Conservation (phyloP, 1,140 invertebrate genomes). For the Sinella curviseta region DNA sequence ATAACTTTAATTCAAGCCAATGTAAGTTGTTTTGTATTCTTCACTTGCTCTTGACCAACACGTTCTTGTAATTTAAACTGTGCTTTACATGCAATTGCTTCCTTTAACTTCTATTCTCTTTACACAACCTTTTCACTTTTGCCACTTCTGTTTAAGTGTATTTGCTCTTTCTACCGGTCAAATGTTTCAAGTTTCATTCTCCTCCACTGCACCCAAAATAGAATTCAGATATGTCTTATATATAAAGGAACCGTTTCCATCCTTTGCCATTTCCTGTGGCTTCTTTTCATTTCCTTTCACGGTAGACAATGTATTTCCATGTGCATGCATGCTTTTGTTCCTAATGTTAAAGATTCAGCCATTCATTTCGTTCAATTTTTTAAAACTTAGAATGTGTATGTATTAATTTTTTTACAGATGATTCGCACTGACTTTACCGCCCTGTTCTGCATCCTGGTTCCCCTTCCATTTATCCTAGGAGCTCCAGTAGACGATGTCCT, state of each 20-base stretch:
- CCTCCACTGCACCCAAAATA: too few species aligned
- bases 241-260: too few species aligned
- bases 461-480: constrained; percentile 42
- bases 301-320: background rate
- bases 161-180: too few species aligned
- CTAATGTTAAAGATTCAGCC: too few species aligned
- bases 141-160: too few species aligned
- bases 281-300: background rate
- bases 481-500: constrained; percentile 43
- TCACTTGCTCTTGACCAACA: too few species aligned
- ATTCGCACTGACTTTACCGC: constrained; percentile 39
- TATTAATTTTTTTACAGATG: constrained; percentile 37
- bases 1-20: background rate
- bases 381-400: background rate
- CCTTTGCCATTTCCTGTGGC: background rate
- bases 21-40: background rate
- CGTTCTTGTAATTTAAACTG: too few species aligned
- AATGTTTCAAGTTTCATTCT: too few species aligned
- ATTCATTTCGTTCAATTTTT: background rate
- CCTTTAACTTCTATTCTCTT: too few species aligned
- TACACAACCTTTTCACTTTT: too few species aligned
- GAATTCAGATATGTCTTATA: background rate
- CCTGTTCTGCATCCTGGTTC: constrained; percentile 34
- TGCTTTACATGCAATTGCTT: too few species aligned
- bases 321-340: background rate